These are phyloP conservation scores for Xiphophorus couchianus DNA, from an alignment of 2,113 vertebrate species.

Conservation along the genomic window DNA sequence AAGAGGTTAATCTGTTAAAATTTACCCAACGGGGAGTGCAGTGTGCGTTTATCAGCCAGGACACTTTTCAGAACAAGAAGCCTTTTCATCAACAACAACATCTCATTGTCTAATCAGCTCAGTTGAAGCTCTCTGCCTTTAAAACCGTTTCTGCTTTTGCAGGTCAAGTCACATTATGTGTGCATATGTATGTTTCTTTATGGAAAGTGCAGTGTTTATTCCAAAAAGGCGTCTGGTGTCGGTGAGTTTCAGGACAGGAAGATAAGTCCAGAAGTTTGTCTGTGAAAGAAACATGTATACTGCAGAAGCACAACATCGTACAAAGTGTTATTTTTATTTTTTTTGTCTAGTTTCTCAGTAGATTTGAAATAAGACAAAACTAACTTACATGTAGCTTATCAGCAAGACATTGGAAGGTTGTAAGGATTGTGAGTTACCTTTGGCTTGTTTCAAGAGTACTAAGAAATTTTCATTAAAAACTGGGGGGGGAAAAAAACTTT, in stretches of 20 bases:
- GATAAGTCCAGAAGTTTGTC: neutral
- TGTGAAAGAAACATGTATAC: neutral
- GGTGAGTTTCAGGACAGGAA: neutral
- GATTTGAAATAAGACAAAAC: no score
- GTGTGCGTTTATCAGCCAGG: constrained; percentile 27
- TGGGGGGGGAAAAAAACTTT: no score
- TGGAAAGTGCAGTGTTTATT: neutral
- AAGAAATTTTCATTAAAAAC: no score
- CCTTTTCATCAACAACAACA: constrained; percentile 21
- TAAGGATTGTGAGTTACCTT: no score
- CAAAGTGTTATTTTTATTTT: no score
- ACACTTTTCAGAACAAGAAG: constrained; percentile 23
- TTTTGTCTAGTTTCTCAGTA: no score
- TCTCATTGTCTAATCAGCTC: constrained; percentile 7
- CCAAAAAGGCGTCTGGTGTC: neutral
- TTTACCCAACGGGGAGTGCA: constrained; percentile 10
- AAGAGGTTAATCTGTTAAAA: constrained; percentile 59
- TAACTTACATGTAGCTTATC: no score
- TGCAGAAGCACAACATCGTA: no score
- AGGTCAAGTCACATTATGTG: neutral
- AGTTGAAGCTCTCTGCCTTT: neutral
- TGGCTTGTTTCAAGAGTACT: no score
- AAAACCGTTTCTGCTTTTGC: neutral
- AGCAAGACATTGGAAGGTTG: no score
- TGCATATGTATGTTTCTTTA: constrained; percentile 8